These are phyloP conservation scores for Ormia ochracea DNA, from an alignment of 2,888 invertebrate species.

Conservation along the genomic window DNA sequence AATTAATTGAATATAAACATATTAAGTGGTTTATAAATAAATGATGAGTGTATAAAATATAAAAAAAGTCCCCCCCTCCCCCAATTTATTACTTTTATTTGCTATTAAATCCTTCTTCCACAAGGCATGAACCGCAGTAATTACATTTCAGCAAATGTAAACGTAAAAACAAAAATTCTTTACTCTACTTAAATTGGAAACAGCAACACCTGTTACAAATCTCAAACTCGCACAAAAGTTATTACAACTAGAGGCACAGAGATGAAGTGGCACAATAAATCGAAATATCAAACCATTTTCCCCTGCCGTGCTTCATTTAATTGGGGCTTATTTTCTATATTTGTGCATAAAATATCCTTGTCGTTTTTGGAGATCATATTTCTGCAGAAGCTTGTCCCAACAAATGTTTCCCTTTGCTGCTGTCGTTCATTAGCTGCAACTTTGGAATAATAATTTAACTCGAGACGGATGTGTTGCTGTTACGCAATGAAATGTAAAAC, in stretches of 20 bases:
- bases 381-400: too few species aligned
- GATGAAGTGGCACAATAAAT: not conserved
- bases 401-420: too few species aligned
- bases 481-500: too few species aligned
- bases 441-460: too few species aligned
- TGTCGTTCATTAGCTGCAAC: too few species aligned
- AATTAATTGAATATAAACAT: constrained; percentile 73
- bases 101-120: not conserved
- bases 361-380: too few species aligned
- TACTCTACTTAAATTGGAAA: constrained; percentile 4
- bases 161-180: constrained; percentile 9
- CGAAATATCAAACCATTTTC: constrained; percentile 15
- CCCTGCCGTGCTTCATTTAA: too few species aligned
- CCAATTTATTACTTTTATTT: too few species aligned
- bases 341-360: too few species aligned
- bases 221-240: not conserved
- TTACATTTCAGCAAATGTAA: constrained; percentile 14
- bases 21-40: constrained; percentile 75
- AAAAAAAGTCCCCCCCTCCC: too few species aligned
- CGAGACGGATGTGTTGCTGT: too few species aligned
- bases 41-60: constrained; percentile 59
- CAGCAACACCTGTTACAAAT: constrained; percentile 39
- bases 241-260: not conserved
- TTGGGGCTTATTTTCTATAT: too few species aligned
- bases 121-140: constrained; percentile 16